Conservation (phyloP, 2,888 invertebrate species). For the Linyphia triangularis region DNA sequence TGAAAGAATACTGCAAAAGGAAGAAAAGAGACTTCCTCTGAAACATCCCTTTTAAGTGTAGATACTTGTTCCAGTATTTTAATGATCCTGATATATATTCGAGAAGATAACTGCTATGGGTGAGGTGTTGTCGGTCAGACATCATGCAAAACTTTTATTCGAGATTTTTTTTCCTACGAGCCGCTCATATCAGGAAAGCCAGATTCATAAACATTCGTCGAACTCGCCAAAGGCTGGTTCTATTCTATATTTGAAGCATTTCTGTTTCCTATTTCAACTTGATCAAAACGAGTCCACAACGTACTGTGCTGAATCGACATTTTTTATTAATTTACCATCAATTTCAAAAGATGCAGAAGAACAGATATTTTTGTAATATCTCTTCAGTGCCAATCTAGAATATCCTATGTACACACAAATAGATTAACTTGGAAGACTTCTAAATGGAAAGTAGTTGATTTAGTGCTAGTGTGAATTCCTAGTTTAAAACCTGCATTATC, state of each 20-base stretch:
- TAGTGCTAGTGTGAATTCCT: conserved; percentile 58
- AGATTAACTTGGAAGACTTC: conserved; percentile 58
- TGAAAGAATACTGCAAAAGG: conserved; percentile 71
- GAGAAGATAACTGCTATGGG: conserved; percentile 74
- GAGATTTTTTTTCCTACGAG: conserved; percentile 56
- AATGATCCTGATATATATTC: conserved; percentile 61
- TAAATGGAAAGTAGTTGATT: conserved; percentile 57
- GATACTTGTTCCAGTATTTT: conserved; percentile 67
- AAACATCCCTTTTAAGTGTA: conserved; percentile 70
- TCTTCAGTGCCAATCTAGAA: conserved; percentile 73
- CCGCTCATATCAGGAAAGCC: conserved; percentile 69
- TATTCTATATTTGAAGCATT: conserved; percentile 39
- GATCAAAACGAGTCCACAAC: conserved; percentile 29
- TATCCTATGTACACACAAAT: conserved; percentile 54
- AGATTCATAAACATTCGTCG: conserved; percentile 13
- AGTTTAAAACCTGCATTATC: conserved; percentile 60
- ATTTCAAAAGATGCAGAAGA: conserved; percentile 56
- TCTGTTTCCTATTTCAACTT: conserved; percentile 58
- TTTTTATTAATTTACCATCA: conserved; percentile 57
- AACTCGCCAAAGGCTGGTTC: conserved; percentile 18
- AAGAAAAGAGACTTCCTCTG: conserved; percentile 59
- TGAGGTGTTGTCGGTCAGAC: conserved; percentile 73
- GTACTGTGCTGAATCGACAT: conserved; percentile 55
- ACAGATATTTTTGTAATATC: conserved; percentile 74
- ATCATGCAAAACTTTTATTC: conserved; percentile 63